Evolutionary conservation across 2,888 invertebrate genomes (phyloP), one percentile per base, ranked within the genome.

Genomic region (Protula sp.): DNA sequence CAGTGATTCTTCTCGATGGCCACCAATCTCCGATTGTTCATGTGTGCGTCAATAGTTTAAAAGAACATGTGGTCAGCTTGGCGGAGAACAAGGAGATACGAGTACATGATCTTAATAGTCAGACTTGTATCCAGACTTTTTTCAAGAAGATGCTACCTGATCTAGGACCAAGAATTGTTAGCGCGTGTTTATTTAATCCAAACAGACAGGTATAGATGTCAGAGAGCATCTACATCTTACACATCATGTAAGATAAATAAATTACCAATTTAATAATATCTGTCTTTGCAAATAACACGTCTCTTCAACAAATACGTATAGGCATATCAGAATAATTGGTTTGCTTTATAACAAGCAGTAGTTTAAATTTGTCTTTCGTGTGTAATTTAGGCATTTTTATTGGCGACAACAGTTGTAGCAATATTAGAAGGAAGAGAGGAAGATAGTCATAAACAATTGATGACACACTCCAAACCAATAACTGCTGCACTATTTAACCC

Each of bases 41-140:
- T 57, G 79, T 65, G 0, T 30, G 88, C 63, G 83, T 90, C 59
- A 88, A 90, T 81, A 84, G 87, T 64, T 76, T 78, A 22, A 88
- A 86, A 3, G 85, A 86, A 66, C 85, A 86, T 50, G 82, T 90
- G 31, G 89, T 89, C 76, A 89, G 90, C 59, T 81, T 91, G 4
- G 86, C 88, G 45, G 86, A 88, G 61, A 88, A 89, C 72, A 87
- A 87, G 72, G 84, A 83, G 67, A 86, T 92, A 66, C 89, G 89
- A 75, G 87, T 91, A 4, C 92, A 90, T 89, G 88, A 90, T 72
- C 83, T 89, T 28, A 69, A 68, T 29, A 84, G 85, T 26, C 88
- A 89, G 72, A 76, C 76, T 0, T 87, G 89, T 72, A 72, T 90
- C 28, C 89, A 89, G 83, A 87, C 86, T 26, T 51, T 68, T 27